Base-by-base conservation (phyloP, 2,113 vertebrate species). In the Sardina pilchardus region DNA sequence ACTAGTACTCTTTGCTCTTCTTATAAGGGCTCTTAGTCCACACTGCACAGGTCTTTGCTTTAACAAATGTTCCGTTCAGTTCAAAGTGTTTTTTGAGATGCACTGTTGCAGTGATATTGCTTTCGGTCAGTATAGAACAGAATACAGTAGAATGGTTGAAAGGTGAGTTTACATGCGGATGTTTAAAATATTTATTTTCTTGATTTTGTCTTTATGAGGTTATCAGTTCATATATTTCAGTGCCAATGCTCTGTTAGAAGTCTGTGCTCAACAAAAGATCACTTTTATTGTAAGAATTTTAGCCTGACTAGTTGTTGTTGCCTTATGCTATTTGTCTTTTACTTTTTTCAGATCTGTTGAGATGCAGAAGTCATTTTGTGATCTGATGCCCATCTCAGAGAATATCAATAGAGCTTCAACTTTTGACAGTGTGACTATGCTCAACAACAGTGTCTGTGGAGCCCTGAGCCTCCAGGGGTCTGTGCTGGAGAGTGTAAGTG, bases 1-100 rank as follows among this genome's bases (percentile, higher is more conserved):
- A 78, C 71, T 78, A 34, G 71, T 36, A 36, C 71, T 78, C 30
- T 78, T 78, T 36, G 71, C 71, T 36, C 71, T 78, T 78, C 71
- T 78, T 78, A 16, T 34, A 78, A 36, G 71, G 71, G 71, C 71
- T 36, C 16, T 78, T 16, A 36, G 16, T 78, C 71, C 71, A 30
- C 17, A 16, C 71, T 78, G 71, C 30, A 67, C 63, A 30, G 1
- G 26, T 30, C 1, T 67, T 67, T 67, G n/a, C 63, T 7, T 26
- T 67, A 8, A 67, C 6, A 67, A 26, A 67, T 67, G 63, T 67
- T 26, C 1, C 1, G n/a, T 67, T 67, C 7, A 67, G 1, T 30
- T n/a, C 63, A 67, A 67, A 30, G 24, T 6, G n/a, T 1, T 78
- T 78, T 78, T 34, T 78, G 71, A 36, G 71, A 1, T 78, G 30